Evolutionary conservation across 92 coral and sea anemone genomes (phyloP).

Genomic region (Zoanthus sansibaricus): DNA sequence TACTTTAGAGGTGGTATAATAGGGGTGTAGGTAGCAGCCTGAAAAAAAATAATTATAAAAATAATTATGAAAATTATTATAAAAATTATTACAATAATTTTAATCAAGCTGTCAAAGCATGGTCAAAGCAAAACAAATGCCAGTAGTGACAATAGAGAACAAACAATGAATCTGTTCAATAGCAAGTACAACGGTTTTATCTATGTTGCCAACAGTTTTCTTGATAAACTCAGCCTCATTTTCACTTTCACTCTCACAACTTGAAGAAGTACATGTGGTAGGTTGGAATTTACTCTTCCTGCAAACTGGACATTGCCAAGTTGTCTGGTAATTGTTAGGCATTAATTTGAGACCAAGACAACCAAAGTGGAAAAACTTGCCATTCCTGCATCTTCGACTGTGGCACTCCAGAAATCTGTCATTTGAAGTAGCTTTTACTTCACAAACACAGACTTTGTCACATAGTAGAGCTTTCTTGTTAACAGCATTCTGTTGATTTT

Average conservation of each 20-base stretch:
- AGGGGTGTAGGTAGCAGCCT: too few species aligned
- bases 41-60: too few species aligned
- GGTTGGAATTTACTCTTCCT: slow-evolving; percentile 7
- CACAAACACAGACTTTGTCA: slow-evolving; percentile 36
- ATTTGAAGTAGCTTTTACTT: slow-evolving; percentile 33
- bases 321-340: slow-evolving; percentile 66
- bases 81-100: too few species aligned
- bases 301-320: slow-evolving; percentile 64
- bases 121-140: too few species aligned
- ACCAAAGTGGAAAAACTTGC: slow-evolving; percentile 47
- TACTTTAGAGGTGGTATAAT: too few species aligned
- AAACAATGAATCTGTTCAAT: background rate
- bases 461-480: slow-evolving; percentile 5
- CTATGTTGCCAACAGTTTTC: slow-evolving; percentile 10
- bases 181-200: slow-evolving; percentile 51
- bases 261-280: slow-evolving; percentile 55
- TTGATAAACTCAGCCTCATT: slow-evolving; percentile 38
- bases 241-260: slow-evolving; percentile 35
- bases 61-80: too few species aligned
- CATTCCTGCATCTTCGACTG: slow-evolving; percentile 45
- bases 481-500: background rate
- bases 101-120: too few species aligned
- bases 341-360: slow-evolving; percentile 53
- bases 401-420: slow-evolving; percentile 65
- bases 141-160: too few species aligned